Percentiles rank a stretch among this genome's conserved stretches.
These are phyloP conservation scores for Chloroclysta siterata DNA, from an alignment of 2,888 invertebrate genomes.

Conservation along the genomic window DNA sequence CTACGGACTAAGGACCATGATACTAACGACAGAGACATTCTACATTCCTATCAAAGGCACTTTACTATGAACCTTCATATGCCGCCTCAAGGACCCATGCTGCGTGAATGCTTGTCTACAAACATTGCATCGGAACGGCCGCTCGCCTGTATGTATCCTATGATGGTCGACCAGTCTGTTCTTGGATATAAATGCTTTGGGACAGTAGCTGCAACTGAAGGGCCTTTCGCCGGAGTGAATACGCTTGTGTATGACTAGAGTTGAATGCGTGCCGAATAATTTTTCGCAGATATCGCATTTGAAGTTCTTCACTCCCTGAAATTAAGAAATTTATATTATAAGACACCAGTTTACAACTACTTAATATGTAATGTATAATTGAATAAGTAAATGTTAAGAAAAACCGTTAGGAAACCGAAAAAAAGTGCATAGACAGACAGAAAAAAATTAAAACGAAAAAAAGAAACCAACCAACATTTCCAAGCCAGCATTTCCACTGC, in stretches of 20 bases:
- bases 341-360: too few relatives aligned
- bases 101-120: constrained; percentile 76
- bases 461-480: constrained; percentile 1
- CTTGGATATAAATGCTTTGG: constrained; percentile 70
- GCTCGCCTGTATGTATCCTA: constrained; percentile 75
- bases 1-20: too few relatives aligned
- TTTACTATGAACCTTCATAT: constrained; percentile 75
- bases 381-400: too few relatives aligned
- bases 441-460: not conserved
- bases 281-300: constrained; percentile 76
- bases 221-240: constrained; percentile 77
- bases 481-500: not conserved
- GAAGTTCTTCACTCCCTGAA: constrained; percentile 64
- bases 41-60: constrained; percentile 29
- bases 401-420: too few relatives aligned
- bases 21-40: too few relatives aligned
- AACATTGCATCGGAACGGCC: constrained; percentile 69
- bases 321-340: not conserved
- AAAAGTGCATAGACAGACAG: not conserved
- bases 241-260: constrained; percentile 70
- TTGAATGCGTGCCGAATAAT: constrained; percentile 61
- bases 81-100: constrained; percentile 71
- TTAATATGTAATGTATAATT: too few relatives aligned
- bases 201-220: constrained; percentile 64
- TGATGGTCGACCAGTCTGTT: constrained; percentile 69